Conservation (phyloP, 1,140 invertebrate genomes). For the Pseudachorutes palmiensis region DNA sequence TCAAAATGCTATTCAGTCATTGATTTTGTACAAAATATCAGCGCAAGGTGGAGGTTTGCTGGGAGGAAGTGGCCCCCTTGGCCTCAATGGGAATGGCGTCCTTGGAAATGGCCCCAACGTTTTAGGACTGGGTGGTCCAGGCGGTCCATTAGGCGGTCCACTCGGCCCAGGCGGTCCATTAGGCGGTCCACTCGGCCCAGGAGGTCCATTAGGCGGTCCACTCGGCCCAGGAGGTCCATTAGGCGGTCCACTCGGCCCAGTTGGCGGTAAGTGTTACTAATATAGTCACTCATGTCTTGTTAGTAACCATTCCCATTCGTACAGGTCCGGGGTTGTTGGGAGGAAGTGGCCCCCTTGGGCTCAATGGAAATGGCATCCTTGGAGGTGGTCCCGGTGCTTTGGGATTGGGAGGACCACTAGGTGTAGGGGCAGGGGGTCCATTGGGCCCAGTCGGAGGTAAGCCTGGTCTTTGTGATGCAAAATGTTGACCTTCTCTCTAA, state of each 20-base stretch:
- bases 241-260: background rate
- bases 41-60: constrained; percentile 1
- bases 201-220: background rate
- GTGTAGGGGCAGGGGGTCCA: background rate
- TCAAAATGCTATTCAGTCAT: too few species aligned
- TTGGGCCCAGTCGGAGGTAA: background rate
- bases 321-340: background rate
- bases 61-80: background rate
- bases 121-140: background rate
- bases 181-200: background rate
- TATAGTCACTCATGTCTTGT: too few species aligned
- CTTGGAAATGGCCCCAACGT: constrained; percentile 3
- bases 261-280: too few species aligned
- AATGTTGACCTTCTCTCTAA: too few species aligned
- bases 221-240: background rate
- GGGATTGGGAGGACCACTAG: background rate
- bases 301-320: too few species aligned
- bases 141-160: background rate
- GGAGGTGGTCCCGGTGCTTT: background rate
- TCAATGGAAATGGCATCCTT: background rate
- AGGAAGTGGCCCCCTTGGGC: background rate
- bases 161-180: background rate
- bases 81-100: background rate
- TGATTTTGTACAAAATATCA: too few species aligned
- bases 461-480: too few species aligned